Percentiles rank a stretch among this genome's conserved stretches.
phyloP scores from a whole-genome alignment of 2,113 vertebrate species.

The Ursus arctos region DNA sequence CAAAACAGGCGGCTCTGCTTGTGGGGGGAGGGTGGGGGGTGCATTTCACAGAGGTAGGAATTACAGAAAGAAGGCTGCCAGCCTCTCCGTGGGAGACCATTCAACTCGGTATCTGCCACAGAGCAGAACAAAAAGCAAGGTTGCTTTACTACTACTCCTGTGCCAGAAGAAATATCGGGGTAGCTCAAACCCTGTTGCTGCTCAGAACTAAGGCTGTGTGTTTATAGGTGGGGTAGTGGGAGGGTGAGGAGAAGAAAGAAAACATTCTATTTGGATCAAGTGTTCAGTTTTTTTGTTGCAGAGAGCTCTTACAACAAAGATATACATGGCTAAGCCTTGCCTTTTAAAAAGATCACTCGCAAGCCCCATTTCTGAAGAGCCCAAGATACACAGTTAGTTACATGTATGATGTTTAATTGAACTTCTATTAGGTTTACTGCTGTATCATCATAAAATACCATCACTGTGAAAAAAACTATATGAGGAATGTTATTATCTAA shows the following conservation, averaged over 20 bases:
- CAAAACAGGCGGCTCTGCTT: slow-evolving; percentile 12
- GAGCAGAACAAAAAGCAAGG: slow-evolving; percentile 56
- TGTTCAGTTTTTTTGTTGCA: slow-evolving; percentile 65
- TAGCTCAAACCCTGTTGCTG: neutral
- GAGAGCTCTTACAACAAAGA: slow-evolving; percentile 66
- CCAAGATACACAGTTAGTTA: slow-evolving; percentile 75
- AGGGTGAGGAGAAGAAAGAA: neutral
- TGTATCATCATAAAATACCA: slow-evolving; percentile 73
- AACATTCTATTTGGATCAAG: neutral
- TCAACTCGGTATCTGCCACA: neutral
- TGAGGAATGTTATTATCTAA: slow-evolving; percentile 76
- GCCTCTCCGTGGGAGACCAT: neutral
- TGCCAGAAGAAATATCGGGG: slow-evolving; percentile 15
- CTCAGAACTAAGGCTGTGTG: neutral
- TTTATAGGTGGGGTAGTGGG: neutral
- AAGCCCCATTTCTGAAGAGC: slow-evolving; percentile 75
- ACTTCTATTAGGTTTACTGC: slow-evolving; percentile 79
- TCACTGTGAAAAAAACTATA: slow-evolving; percentile 78
- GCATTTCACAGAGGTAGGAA: slow-evolving; percentile 29
- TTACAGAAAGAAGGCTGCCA: slow-evolving; percentile 57
- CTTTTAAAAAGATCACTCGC: slow-evolving; percentile 69
- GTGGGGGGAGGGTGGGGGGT: too few relatives aligned
- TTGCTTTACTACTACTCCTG: neutral
- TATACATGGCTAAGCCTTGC: slow-evolving; percentile 14
- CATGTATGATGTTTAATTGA: slow-evolving; percentile 81